These are phyloP conservation scores for Pongo abelii DNA, from an alignment of 2,113 vertebrate species.

Conservation along the genomic window DNA sequence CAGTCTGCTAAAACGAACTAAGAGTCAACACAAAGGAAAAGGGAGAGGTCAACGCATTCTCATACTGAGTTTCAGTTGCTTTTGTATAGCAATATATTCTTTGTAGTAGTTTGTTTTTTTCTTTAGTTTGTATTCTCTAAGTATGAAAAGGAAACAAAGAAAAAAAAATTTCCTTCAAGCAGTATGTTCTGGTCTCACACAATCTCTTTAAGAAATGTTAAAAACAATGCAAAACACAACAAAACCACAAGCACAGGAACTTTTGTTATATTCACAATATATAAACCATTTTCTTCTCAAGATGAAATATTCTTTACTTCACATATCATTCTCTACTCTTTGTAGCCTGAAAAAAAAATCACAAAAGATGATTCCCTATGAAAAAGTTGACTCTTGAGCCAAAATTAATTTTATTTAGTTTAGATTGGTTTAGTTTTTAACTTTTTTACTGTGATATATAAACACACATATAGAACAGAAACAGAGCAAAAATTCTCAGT, in stretches of 20 bases:
- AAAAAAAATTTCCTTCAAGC: conserved; percentile 55
- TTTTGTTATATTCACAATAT: conserved; percentile 57
- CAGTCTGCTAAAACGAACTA: conserved; percentile 28
- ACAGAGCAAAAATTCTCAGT: neutral
- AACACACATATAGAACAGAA: neutral
- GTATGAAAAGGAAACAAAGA: conserved; percentile 52
- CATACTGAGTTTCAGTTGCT: conserved; percentile 55
- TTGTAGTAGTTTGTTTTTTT: conserved; percentile 19
- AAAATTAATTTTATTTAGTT: conserved; percentile 18
- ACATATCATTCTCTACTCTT: conserved; percentile 40
- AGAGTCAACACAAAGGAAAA: conserved; percentile 54
- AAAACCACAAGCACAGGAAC: neutral
- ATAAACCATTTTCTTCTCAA: conserved; percentile 62
- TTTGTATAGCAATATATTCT: conserved; percentile 49
- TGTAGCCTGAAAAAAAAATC: conserved; percentile 19
- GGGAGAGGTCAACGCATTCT: conserved; percentile 8
- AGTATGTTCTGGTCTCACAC: conserved; percentile 64
- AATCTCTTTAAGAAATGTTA: conserved; percentile 70
- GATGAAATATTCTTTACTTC: conserved; percentile 62
- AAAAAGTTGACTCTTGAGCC: neutral
- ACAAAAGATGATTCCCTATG: neutral
- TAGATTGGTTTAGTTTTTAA: neutral
- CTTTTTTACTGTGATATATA: neutral
- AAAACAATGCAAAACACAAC: conserved; percentile 24
- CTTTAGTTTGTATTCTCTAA: conserved; percentile 61